These are phyloP conservation scores for Drosophila albomicans DNA, from an alignment of 1,140 invertebrate genomes.

Conservation along the genomic window DNA sequence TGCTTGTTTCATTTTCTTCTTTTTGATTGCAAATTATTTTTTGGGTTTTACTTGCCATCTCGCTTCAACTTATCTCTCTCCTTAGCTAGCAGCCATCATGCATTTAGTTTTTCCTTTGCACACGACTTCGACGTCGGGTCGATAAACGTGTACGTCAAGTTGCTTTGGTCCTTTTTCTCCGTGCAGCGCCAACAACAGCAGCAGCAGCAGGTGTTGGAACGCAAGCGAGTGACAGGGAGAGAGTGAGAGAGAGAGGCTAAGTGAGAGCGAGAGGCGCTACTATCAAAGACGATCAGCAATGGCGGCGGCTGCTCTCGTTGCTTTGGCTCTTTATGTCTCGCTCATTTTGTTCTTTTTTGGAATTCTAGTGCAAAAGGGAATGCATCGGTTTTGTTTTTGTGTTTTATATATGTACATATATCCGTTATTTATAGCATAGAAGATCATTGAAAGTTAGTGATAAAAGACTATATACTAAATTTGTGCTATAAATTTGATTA, in stretches of 20 bases:
- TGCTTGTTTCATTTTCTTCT: constrained; percentile 14
- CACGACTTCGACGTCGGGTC: constrained; percentile 11
- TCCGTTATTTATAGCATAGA: too few relatives aligned
- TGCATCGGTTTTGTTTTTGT: too few relatives aligned
- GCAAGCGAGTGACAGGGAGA: constrained; percentile 27
- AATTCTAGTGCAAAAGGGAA: too few relatives aligned
- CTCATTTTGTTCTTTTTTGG: background rate
- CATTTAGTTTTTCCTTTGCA: constrained; percentile 13
- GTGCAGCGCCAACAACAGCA: background rate
- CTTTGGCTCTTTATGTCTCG: background rate
- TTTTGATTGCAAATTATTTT: constrained; percentile 22
- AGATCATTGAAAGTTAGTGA: too few relatives aligned
- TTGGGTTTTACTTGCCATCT: constrained; percentile 19
- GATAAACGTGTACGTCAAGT: constrained; percentile 31
- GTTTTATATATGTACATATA: too few relatives aligned
- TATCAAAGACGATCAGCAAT: constrained; percentile 22
- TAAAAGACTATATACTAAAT: too few relatives aligned
- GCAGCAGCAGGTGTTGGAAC: constrained; percentile 38
- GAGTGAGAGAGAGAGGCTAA: constrained; percentile 26
- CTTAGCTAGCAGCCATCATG: constrained; percentile 7
- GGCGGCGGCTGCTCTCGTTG: background rate
- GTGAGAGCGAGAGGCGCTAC: constrained; percentile 29
- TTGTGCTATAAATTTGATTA: too few relatives aligned
- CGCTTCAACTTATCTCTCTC: constrained; percentile 5
- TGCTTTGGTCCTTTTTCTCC: constrained; percentile 32